A percentile compares a stretch with the other conserved stretches of the same genome.
Conservation (phyloP, 2,888 invertebrate genomes). For the Apamea crenata region DNA sequence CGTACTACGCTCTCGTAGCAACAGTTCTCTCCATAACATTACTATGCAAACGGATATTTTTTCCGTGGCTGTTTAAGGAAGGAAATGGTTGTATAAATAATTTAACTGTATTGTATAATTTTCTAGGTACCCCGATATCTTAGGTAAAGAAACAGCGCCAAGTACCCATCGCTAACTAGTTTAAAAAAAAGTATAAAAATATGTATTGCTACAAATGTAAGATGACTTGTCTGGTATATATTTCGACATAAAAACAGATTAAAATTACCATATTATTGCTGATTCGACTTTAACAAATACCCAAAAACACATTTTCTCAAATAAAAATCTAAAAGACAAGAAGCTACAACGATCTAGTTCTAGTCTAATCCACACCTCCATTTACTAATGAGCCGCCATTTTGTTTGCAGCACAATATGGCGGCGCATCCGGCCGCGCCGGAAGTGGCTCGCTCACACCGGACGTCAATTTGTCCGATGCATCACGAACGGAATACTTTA, state of each 20-base stretch:
- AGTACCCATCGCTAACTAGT: too few species aligned
- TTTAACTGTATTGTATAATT: too few species aligned
- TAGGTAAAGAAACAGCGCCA: too few species aligned
- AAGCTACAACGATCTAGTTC: conserved; percentile 4
- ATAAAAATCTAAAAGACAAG: not conserved
- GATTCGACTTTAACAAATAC: too few species aligned
- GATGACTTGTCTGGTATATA: too few species aligned
- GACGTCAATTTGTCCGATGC: conserved; percentile 74
- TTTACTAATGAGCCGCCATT: conserved; percentile 64
- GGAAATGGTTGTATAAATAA: too few species aligned
- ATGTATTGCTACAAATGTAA: too few species aligned
- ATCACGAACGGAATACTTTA: conserved; percentile 69
- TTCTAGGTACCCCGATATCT: too few species aligned
- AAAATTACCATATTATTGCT: too few species aligned
- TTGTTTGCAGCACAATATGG: conserved; percentile 72
- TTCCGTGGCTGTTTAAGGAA: not conserved
- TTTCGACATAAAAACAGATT: too few species aligned
- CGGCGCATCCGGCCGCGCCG: conserved; percentile 70
- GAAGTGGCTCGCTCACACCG: conserved; percentile 74
- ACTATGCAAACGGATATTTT: not conserved
- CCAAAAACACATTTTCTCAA: too few species aligned
- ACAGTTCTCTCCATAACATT: not conserved
- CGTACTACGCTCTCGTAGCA: conserved; percentile 32
- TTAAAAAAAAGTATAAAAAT: too few species aligned
- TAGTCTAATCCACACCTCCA: conserved; percentile 48